phyloP scores from a whole-genome alignment of 1,140 invertebrate species.

The Drosophila chauvacae region DNA sequence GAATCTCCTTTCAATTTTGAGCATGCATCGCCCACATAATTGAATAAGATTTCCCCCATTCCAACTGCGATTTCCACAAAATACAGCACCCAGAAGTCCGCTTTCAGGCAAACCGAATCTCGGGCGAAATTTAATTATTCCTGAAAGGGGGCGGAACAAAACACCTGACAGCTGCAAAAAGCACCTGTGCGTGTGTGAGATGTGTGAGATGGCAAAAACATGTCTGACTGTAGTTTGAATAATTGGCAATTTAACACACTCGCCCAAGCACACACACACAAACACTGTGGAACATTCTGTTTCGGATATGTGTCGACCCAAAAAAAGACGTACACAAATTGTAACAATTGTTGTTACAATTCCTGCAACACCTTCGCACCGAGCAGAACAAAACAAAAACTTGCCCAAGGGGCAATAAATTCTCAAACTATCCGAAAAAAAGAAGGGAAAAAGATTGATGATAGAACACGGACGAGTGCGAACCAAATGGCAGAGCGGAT shows the following conservation, averaged over 20 bases:
- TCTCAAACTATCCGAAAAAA: slow-evolving; percentile 39
- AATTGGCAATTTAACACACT: slow-evolving; percentile 72
- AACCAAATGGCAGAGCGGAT: slow-evolving; percentile 66
- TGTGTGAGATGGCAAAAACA: slow-evolving; percentile 38
- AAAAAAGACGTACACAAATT: slow-evolving; percentile 50
- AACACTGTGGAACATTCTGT: slow-evolving; percentile 23
- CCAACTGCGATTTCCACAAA: neutral
- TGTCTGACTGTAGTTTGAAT: slow-evolving; percentile 68
- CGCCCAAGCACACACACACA: slow-evolving; percentile 16
- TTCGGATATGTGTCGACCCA: neutral
- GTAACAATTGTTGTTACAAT: slow-evolving; percentile 48
- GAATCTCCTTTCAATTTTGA: slow-evolving; percentile 1
- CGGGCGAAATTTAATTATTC: slow-evolving; percentile 68
- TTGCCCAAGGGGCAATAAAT: slow-evolving; percentile 58
- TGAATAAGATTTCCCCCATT: slow-evolving; percentile 2
- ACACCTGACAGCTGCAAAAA: slow-evolving; percentile 41
- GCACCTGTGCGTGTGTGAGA: neutral
- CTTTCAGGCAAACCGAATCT: slow-evolving; percentile 32
- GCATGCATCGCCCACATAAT: neutral
- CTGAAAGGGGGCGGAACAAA: slow-evolving; percentile 21
- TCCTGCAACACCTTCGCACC: slow-evolving; percentile 24
- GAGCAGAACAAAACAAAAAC: slow-evolving; percentile 11
- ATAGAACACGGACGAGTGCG: slow-evolving; percentile 52
- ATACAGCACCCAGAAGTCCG: slow-evolving; percentile 10
- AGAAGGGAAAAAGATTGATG: slow-evolving; percentile 65